A percentile compares a stretch with the other conserved stretches of the same genome.
phyloP scores from a whole-genome alignment of 2,888 invertebrate genomes.

The Rotaria macrura region DNA sequence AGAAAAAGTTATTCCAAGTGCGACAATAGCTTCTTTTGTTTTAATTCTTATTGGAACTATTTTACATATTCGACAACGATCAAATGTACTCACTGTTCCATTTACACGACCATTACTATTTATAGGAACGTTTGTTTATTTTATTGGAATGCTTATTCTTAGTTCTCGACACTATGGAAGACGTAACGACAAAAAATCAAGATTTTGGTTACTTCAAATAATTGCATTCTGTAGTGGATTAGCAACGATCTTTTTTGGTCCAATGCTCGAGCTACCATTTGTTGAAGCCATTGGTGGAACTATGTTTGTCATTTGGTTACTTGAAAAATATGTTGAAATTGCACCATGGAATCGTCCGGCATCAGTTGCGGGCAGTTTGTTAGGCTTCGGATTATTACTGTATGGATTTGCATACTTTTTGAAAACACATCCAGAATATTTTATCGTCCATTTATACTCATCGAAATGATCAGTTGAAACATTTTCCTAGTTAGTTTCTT shows the following conservation, averaged over 20 bases:
- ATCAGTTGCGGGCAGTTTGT: not conserved
- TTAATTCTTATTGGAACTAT: not conserved
- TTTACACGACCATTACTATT: not conserved
- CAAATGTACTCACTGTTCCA: not conserved
- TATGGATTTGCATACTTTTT: conserved; percentile 1
- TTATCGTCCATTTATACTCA: not conserved
- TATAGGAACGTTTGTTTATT: conserved; percentile 13
- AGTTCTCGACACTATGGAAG: not conserved
- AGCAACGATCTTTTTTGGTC: not conserved
- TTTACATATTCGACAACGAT: not conserved
- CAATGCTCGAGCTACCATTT: not conserved
- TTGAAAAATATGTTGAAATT: not conserved
- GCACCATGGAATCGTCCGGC: not conserved
- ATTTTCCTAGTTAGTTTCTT: too few relatives aligned
- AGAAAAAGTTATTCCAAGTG: not conserved
- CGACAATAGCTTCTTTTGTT: not conserved
- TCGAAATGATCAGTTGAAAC: not conserved
- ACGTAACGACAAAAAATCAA: not conserved
- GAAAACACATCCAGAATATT: not conserved
- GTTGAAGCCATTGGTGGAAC: not conserved
- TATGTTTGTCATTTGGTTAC: conserved; percentile 9
- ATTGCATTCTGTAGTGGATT: not conserved
- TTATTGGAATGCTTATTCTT: not conserved
- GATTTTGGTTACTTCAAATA: not conserved
- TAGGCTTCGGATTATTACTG: not conserved